These are phyloP conservation scores for Drosophila koepferae DNA, from an alignment of 2,888 invertebrate species.

Conservation along the genomic window DNA sequence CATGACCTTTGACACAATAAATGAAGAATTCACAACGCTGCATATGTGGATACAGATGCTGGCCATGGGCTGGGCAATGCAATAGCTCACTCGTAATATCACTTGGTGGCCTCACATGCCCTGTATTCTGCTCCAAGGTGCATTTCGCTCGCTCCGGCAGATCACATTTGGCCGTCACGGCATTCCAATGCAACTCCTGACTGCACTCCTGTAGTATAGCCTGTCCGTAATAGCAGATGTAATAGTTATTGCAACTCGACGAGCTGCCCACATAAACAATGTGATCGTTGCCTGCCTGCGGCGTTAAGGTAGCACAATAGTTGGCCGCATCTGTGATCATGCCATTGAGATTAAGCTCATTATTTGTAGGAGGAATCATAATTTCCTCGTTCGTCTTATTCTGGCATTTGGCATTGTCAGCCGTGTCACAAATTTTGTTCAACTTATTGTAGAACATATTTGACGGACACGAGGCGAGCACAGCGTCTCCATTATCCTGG, in stretches of 20 bases:
- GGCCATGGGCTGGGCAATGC: conserved; percentile 78
- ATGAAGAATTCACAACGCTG: conserved; percentile 83
- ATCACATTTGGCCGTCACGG: conserved; percentile 81
- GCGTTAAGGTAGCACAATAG: conserved; percentile 62
- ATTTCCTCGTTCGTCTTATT: conserved; percentile 18
- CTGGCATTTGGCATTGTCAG: conserved; percentile 70
- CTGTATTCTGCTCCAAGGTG: conserved; percentile 31
- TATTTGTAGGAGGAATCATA: conserved; percentile 7
- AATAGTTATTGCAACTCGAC: conserved; percentile 79
- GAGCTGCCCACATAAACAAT: conserved; percentile 80
- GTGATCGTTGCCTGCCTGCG: conserved; percentile 55
- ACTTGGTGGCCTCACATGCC: conserved; percentile 5
- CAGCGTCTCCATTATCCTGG: conserved; percentile 71
- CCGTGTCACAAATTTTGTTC: conserved; percentile 81
- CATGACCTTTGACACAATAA: conserved; percentile 83
- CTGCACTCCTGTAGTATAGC: conserved; percentile 82
- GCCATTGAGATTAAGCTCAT: conserved; percentile 39
- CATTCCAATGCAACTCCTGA: conserved; percentile 82
- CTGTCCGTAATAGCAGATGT: conserved; percentile 83
- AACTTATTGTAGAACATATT: conserved; percentile 83
- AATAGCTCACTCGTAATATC: conserved; percentile 51
- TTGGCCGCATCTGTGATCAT: conserved; percentile 58
- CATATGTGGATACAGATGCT: conserved; percentile 83
- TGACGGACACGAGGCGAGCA: conserved; percentile 80
- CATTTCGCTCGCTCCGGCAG: conserved; percentile 80